Conservation (phyloP, 2,888 invertebrate species). For the Phalangium opilio region DNA sequence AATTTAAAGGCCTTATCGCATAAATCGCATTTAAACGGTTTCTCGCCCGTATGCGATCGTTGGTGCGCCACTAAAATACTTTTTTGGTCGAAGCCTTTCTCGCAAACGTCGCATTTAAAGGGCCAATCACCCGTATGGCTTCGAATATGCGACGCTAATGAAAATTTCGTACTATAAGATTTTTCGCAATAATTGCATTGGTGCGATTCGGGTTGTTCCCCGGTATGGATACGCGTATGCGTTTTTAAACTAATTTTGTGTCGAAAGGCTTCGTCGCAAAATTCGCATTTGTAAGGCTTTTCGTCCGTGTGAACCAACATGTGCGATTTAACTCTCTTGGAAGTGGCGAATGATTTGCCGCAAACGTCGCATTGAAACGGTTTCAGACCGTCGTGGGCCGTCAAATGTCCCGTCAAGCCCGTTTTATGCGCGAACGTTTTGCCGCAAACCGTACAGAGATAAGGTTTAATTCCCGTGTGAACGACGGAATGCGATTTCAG, state of each 20-base stretch:
- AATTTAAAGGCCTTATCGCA: background rate
- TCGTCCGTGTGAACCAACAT: background rate
- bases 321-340: background rate
- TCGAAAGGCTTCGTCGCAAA: background rate
- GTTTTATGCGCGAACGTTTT: constrained; percentile 14
- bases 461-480: constrained; percentile 3
- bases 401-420: constrained; percentile 8
- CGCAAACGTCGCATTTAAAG: too few species aligned
- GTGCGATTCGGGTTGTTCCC: too few species aligned
- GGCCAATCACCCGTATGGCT: too few species aligned
- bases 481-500: background rate
- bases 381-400: background rate
- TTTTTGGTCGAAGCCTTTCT: too few species aligned
- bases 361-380: constrained; percentile 16
- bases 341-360: background rate
- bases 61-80: too few species aligned
- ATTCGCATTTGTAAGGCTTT: background rate
- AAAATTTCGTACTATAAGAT: too few species aligned
- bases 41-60: too few species aligned
- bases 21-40: background rate
- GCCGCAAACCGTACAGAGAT: constrained; percentile 6
- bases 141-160: too few species aligned
- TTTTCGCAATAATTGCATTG: too few species aligned
- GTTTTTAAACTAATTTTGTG: too few species aligned
- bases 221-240: too few species aligned